Base-by-base conservation (phyloP, 2,888 invertebrate genomes). In the Meloe dianella region DNA sequence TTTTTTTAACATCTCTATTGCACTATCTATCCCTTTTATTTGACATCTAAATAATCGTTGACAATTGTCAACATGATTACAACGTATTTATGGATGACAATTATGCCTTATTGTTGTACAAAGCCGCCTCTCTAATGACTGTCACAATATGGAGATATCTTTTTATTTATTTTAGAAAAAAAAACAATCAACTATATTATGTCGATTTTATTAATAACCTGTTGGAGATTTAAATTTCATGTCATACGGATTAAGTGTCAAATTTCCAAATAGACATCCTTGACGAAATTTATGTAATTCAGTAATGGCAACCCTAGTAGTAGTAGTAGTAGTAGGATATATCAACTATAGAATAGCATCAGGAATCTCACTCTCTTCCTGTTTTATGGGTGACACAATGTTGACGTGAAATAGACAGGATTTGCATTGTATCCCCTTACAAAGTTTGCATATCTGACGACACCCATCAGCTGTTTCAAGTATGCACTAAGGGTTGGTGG, bases 291-390 rank as follows among this genome's bases (percentile, higher is more conserved):
- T n/a, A 41, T 41, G 41, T 41, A 41, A 41, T 41, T 17, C n/a
- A 41, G 41, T 41, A 41, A n/a, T 41, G 17, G 41, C 41, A 41
- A 5, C 41, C 41, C 41, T 17, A 41, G 7, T 41, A 41, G 41
- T n/a, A 32, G 9, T 29, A n/a, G n/a, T n/a, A 30, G 30, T 30
- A 30, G 30, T 6, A 7, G 12, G 35, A 14, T 35, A 14, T 35
- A 35, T 35, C 35, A 35, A 35, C 35, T 35, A 35, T 41, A n/a
- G 41, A 41, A n/a, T 41, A 17, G n/a, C 7, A 41, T 41, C 41
- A 41, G 41, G 41, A 41, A 41, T 41, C 41, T 41, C 41, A 17
- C n/a, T 41, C n/a, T 41, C 41, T 41, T 47, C 47, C 47, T 47
- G 20, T 47, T 47, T 47, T 47, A 47, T 47, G 10, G 47, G 8